Percentiles rank a stretch among this genome's conserved stretches.
These are phyloP conservation scores for Lasioglossum marginatum DNA, from an alignment of 2,888 invertebrate species.

Conservation along the genomic window DNA sequence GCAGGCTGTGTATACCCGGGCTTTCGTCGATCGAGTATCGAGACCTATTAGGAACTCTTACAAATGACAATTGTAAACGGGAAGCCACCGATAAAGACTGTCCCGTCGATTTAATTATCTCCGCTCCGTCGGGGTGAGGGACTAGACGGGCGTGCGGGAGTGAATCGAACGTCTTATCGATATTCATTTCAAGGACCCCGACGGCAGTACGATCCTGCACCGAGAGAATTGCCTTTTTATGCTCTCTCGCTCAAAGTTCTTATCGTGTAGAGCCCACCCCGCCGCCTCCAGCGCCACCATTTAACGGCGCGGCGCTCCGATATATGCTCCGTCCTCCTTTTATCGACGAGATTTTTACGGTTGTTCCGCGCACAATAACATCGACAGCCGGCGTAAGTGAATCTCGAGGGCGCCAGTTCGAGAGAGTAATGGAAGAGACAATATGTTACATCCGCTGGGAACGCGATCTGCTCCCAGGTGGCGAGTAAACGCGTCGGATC, in stretches of 20 bases:
- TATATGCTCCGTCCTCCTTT: conserved; percentile 27
- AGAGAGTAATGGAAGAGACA: conserved; percentile 42
- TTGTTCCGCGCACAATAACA: conserved; percentile 32
- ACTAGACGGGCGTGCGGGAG: conserved; percentile 30
- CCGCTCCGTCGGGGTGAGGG: conserved; percentile 13
- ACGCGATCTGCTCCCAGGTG: conserved; percentile 36
- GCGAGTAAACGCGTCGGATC: conserved; percentile 39
- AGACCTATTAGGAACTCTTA: conserved; percentile 35
- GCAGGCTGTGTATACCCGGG: conserved; percentile 8
- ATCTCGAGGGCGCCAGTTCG: conserved; percentile 38
- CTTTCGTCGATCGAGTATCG: conserved; percentile 19
- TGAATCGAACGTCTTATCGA: conserved; percentile 54
- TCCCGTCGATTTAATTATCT: conserved; percentile 59
- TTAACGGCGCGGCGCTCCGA: conserved; percentile 28
- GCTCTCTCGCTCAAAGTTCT: conserved; percentile 38
- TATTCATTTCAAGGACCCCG: conserved; percentile 26
- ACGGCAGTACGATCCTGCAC: conserved; percentile 11
- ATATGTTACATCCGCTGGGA: conserved; percentile 39
- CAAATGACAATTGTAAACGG: conserved; percentile 52
- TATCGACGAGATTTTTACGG: conserved; percentile 54
- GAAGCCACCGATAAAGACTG: conserved; percentile 39
- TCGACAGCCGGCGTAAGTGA: conserved; percentile 43
- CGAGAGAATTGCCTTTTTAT: conserved; percentile 44
- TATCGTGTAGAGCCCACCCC: conserved; percentile 30
- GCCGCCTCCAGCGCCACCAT: conserved; percentile 4